Percentiles rank a stretch among this genome's conserved stretches.
Conservation (phyloP, 2,888 invertebrate genomes). For the Tetragonisca angustula region DNA sequence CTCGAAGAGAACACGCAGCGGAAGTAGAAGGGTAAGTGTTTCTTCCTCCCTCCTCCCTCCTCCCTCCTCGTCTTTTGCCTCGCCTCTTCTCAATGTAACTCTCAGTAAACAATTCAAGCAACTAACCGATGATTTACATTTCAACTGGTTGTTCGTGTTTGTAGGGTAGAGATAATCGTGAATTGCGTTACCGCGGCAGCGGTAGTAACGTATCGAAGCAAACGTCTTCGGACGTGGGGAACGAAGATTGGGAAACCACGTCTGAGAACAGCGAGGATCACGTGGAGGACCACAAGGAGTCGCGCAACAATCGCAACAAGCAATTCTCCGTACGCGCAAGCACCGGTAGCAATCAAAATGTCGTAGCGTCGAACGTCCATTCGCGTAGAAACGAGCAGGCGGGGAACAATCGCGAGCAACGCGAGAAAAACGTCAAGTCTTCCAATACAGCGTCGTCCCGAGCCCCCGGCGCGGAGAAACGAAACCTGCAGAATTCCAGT, state of each 20-base stretch:
- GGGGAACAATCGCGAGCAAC: slow-evolving; percentile 70
- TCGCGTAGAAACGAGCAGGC: slow-evolving; percentile 75
- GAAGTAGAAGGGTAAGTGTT: slow-evolving; percentile 77
- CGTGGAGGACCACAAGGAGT: slow-evolving; percentile 81
- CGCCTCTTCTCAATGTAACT: neutral
- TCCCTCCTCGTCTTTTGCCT: neutral
- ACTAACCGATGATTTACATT: neutral
- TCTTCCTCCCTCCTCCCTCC: neutral
- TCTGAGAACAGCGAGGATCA: slow-evolving; percentile 91
- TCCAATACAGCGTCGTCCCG: slow-evolving; percentile 75
- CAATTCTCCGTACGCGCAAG: slow-evolving; percentile 72
- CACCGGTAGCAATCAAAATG: slow-evolving; percentile 59
- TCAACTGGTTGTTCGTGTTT: slow-evolving; percentile 26
- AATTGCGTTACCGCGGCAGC: slow-evolving; percentile 74
- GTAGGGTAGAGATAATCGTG: slow-evolving; percentile 81
- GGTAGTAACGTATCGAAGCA: slow-evolving; percentile 77
- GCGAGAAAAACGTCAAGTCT: slow-evolving; percentile 78
- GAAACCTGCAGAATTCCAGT: slow-evolving; percentile 75
- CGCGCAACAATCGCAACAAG: slow-evolving; percentile 77
- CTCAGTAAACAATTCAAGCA: neutral
- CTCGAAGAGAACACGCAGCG: slow-evolving; percentile 80
- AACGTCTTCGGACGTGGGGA: slow-evolving; percentile 84
- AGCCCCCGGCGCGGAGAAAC: slow-evolving; percentile 80
- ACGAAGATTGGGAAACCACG: slow-evolving; percentile 92
- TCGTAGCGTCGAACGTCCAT: slow-evolving; percentile 63